phyloP scores from a whole-genome alignment of 1,140 invertebrate genomes.

The Epicauta chinensis region DNA sequence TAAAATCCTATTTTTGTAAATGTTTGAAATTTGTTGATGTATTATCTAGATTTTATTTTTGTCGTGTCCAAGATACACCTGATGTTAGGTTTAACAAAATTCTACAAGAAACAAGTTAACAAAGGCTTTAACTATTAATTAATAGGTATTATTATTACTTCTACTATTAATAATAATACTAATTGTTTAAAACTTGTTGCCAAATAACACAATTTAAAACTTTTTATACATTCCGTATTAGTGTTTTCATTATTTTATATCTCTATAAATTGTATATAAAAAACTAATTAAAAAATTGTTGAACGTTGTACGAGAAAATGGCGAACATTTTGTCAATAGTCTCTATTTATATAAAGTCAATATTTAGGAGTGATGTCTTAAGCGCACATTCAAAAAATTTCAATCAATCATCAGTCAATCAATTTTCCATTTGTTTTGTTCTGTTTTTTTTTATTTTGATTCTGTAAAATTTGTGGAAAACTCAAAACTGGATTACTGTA shows the following conservation, averaged over 20 bases:
- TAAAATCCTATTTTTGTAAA: conserved; percentile 40
- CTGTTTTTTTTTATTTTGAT: too few species aligned
- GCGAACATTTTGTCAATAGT: conserved; percentile 15
- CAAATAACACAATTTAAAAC: conserved; percentile 42
- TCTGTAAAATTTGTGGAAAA: too few species aligned
- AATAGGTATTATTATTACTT: conserved; percentile 21
- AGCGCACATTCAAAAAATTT: conserved; percentile 9
- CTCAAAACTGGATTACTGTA: conserved; percentile 4
- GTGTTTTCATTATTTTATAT: conserved; percentile 30
- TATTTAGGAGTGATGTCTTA: conserved; percentile 1
- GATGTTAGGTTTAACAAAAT: conserved; percentile 27
- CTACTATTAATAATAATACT: too few species aligned
- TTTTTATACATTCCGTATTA: conserved; percentile 41
- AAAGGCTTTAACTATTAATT: conserved; percentile 43
- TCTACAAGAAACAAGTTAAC: conserved; percentile 33
- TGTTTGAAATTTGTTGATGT: conserved; percentile 37
- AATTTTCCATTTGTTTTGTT: too few species aligned
- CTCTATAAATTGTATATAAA: conserved; percentile 9
- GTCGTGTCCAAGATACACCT: conserved; percentile 31
- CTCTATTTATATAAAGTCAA: conserved; percentile 8
- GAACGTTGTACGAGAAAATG: conserved; percentile 5
- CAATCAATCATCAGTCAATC: too few species aligned
- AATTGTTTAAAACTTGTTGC: conserved; percentile 37
- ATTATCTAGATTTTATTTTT: conserved; percentile 34
- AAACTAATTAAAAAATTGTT: conserved; percentile 19